Conservation (phyloP, 1,140 invertebrate species). For the Popillia japonica region DNA sequence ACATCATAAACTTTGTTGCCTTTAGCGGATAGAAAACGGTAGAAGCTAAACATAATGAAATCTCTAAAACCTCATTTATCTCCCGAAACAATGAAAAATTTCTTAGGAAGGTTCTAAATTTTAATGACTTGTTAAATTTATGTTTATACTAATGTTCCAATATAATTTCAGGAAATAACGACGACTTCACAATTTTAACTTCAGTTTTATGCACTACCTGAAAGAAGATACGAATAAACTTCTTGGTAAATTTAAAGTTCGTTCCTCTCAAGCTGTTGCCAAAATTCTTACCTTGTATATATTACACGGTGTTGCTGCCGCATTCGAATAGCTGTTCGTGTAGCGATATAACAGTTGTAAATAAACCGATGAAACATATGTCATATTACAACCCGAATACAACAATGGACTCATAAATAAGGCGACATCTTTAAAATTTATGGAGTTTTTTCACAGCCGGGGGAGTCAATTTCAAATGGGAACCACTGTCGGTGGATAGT, state of each 20-base stretch:
- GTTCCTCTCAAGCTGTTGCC: neutral
- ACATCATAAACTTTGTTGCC: too few relatives aligned
- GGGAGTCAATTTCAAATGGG: slow-evolving; percentile 28
- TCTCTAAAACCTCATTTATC: too few relatives aligned
- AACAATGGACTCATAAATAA: slow-evolving; percentile 34
- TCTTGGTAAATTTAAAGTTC: neutral
- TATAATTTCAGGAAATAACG: too few relatives aligned
- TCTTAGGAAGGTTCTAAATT: too few relatives aligned
- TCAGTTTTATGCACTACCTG: too few relatives aligned
- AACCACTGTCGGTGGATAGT: slow-evolving; percentile 17
- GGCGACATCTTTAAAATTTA: slow-evolving; percentile 34
- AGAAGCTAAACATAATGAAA: too few relatives aligned
- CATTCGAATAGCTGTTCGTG: slow-evolving; percentile 2
- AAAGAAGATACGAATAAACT: too few relatives aligned
- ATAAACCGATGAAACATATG: slow-evolving; percentile 34
- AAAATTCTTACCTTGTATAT: neutral
- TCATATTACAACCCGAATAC: slow-evolving; percentile 22
- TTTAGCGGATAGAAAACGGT: too few relatives aligned
- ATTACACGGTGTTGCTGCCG: neutral
- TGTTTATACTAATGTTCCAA: too few relatives aligned
- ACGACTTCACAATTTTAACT: too few relatives aligned
- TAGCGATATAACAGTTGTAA: slow-evolving; percentile 26
- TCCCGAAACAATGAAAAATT: too few relatives aligned
- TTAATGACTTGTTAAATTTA: too few relatives aligned
- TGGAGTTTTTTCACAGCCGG: slow-evolving; percentile 21